Conservation (phyloP, 2,797 vertebrate species). For the Hylomyscus alleni region DNA sequence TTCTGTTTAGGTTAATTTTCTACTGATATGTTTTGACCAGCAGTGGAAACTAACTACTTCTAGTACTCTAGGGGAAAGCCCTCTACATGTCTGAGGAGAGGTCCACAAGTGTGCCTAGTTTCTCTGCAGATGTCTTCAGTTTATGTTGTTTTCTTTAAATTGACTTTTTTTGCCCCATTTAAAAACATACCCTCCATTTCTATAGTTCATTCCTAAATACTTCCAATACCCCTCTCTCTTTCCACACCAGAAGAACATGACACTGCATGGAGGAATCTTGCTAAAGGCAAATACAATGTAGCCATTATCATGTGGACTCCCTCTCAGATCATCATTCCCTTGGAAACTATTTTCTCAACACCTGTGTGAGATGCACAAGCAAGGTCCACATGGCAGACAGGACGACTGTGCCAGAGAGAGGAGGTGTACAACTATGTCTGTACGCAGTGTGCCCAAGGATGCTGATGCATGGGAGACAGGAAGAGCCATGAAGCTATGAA, state of each 20-base stretch:
- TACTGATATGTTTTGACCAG: slow-evolving; percentile 61
- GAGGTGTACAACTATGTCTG: not conserved
- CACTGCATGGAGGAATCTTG: not conserved
- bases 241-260: not conserved
- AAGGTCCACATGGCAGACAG: not conserved
- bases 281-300: not conserved
- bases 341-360: not conserved
- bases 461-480: rapidly evolving
- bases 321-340: not conserved
- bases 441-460: not conserved
- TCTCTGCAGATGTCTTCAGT: slow-evolving; percentile 13
- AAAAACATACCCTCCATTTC: not conserved
- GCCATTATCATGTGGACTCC: not conserved
- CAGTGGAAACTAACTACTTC: slow-evolving; percentile 56
- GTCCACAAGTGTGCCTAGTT: not conserved
- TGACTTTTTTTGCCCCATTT: slow-evolving; percentile 53
- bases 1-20: slow-evolving; percentile 73
- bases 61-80: slow-evolving; percentile 23
- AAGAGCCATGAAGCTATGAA: not conserved
- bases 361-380: not conserved
- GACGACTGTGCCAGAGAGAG: not conserved
- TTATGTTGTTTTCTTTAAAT: slow-evolving; percentile 67
- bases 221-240: not conserved
- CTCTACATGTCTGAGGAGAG: slow-evolving; percentile 40
- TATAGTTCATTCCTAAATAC: not conserved